Percentiles rank a stretch among this genome's conserved stretches.
Conservation (phyloP, 1,140 invertebrate genomes). For the Rhyzopertha dominica region DNA sequence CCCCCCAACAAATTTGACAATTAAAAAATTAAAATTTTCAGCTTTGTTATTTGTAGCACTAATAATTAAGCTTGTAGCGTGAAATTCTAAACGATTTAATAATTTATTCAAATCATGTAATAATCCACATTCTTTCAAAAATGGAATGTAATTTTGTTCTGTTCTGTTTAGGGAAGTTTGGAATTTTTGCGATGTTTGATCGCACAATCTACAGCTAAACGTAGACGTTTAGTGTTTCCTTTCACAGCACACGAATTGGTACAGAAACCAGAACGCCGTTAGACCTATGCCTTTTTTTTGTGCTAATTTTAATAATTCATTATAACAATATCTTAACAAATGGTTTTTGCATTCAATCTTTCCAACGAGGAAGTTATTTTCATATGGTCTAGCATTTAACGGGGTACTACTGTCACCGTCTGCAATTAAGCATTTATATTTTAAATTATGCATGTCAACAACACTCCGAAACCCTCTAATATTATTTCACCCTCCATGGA, state of each 20-base stretch:
- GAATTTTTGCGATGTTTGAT: constrained; percentile 1
- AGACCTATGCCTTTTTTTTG: neutral
- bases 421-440: constrained; percentile 1
- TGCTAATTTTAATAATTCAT: constrained; percentile 1
- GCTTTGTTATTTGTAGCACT: constrained; percentile 28
- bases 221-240: neutral
- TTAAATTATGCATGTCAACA: constrained; percentile 1
- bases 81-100: constrained; percentile 9
- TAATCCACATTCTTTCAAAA: constrained; percentile 6
- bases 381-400: constrained; percentile 5
- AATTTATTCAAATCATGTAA: constrained; percentile 3
- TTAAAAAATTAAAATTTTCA: constrained; percentile 28
- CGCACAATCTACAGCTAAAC: neutral
- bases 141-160: constrained; percentile 1
- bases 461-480: neutral
- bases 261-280: neutral
- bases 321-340: constrained; percentile 7
- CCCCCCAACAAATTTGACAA: constrained; percentile 30
- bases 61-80: constrained; percentile 27
- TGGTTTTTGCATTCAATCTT: constrained; percentile 15
- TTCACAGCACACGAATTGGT: neutral
- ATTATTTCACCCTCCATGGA: constrained; percentile 5
- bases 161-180: neutral
- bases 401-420: constrained; percentile 2
- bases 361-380: neutral